phyloP scores from a whole-genome alignment of 2,888 invertebrate genomes.

The Alviniconcha strummeri region DNA sequence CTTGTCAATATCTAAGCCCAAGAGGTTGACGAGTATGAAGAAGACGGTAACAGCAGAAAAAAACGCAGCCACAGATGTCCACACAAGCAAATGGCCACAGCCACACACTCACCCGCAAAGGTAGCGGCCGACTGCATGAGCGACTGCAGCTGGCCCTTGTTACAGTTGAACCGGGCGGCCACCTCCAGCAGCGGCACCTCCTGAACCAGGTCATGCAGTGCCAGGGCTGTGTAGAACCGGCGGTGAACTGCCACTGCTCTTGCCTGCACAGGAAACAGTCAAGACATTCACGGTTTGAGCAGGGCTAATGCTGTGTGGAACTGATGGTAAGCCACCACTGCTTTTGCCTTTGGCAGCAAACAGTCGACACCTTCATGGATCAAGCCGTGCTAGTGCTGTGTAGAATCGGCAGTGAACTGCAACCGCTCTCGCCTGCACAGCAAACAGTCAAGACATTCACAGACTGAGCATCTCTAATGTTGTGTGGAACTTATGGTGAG shows the following conservation, averaged over 20 bases:
- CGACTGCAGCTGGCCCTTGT: slow-evolving; percentile 92
- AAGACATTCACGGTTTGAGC: slow-evolving; percentile 48
- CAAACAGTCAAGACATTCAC: slow-evolving; percentile 47
- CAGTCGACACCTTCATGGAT: slow-evolving; percentile 72
- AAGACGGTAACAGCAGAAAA: too few relatives aligned
- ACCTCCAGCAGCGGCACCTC: slow-evolving; percentile 86
- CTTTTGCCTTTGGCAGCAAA: too few relatives aligned
- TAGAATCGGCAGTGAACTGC: slow-evolving; percentile 74
- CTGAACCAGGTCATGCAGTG: slow-evolving; percentile 91
- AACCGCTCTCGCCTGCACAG: slow-evolving; percentile 49
- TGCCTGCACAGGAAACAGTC: slow-evolving; percentile 43
- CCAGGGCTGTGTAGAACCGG: slow-evolving; percentile 82
- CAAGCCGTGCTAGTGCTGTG: slow-evolving; percentile 88
- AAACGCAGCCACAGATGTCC: too few relatives aligned
- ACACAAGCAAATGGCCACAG: too few relatives aligned
- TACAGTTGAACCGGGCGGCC: slow-evolving; percentile 88
- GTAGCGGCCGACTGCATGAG: slow-evolving; percentile 95
- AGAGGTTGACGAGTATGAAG: too few relatives aligned
- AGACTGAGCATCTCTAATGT: background rate
- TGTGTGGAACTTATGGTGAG: too few relatives aligned
- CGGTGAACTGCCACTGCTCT: slow-evolving; percentile 64
- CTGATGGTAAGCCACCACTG: too few relatives aligned
- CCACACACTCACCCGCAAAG: slow-evolving; percentile 84
- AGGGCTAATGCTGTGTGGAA: too few relatives aligned
- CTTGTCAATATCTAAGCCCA: too few relatives aligned